A percentile compares a stretch with the other conserved stretches of the same genome.
Conservation (phyloP, 2,797 vertebrate genomes). For the Siniperca obscura region DNA sequence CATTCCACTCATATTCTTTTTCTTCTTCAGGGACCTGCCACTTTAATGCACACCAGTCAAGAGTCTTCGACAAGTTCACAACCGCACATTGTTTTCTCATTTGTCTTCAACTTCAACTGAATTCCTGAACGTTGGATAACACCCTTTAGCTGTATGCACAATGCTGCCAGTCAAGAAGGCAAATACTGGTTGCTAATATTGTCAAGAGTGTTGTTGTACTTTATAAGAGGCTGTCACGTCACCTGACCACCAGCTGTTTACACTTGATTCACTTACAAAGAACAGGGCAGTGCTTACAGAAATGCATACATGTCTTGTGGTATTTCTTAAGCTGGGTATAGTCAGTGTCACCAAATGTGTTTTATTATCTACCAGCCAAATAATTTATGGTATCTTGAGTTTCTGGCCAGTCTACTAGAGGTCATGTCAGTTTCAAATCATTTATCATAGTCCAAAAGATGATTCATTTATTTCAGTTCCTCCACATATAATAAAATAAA, state of each 20-base stretch:
- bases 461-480: background rate
- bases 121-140: constrained; percentile 65
- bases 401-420: background rate
- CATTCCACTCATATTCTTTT: constrained; percentile 69
- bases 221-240: constrained; percentile 39
- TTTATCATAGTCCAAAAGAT: background rate
- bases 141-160: constrained; percentile 44
- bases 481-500: background rate
- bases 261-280: constrained; percentile 28
- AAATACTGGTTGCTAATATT: constrained; percentile 36
- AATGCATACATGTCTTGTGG: constrained; percentile 16
- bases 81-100: constrained; percentile 62
- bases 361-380: background rate
- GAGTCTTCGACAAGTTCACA: constrained; percentile 59
- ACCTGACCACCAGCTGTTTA: constrained; percentile 50
- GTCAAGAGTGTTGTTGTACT: constrained; percentile 38
- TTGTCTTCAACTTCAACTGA: constrained; percentile 55
- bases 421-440: background rate
- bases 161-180: constrained; percentile 49
- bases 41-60: constrained; percentile 30
- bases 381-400: background rate
- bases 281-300: constrained; percentile 14
- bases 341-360: background rate
- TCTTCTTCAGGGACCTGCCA: constrained; percentile 62
- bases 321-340: constrained; percentile 8